These are phyloP conservation scores for Cerastis leucographa DNA, from an alignment of 2,888 invertebrate species.

Conservation along the genomic window DNA sequence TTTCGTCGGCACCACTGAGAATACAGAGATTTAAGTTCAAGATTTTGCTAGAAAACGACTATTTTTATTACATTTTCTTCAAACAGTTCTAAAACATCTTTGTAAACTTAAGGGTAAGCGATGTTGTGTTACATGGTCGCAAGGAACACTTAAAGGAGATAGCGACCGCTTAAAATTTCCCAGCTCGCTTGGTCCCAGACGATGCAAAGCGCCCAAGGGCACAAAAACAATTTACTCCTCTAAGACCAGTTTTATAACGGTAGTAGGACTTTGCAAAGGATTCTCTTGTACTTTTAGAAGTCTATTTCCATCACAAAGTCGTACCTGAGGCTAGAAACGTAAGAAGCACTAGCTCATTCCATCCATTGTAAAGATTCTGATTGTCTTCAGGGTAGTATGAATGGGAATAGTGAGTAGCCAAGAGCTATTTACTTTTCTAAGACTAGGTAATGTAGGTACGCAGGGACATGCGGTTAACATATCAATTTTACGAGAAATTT, in stretches of 20 bases:
- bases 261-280: conserved; percentile 77
- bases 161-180: conserved; percentile 71
- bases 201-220: conserved; percentile 81
- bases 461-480: not conserved
- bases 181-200: conserved; percentile 69
- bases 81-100: conserved; percentile 40
- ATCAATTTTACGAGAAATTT: not conserved
- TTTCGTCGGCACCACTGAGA: conserved; percentile 56
- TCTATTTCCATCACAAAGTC: conserved; percentile 86
- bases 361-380: conserved; percentile 69
- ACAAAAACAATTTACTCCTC: conserved; percentile 88
- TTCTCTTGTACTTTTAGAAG: conserved; percentile 78
- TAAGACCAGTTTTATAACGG: conserved; percentile 81
- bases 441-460: not conserved
- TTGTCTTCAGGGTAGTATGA: conserved; percentile 64
- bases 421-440: conserved; percentile 19
- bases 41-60: conserved; percentile 48
- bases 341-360: conserved; percentile 67
- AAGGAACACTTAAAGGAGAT: conserved; percentile 61
- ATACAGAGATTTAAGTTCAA: conserved; percentile 58
- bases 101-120: conserved; percentile 22
- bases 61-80: conserved; percentile 52
- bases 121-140: conserved; percentile 45
- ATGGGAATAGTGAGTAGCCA: conserved; percentile 36
- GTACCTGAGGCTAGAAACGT: conserved; percentile 78